phyloP scores from a whole-genome alignment of 2,113 vertebrate species.

The Heloderma charlesbogerti region DNA sequence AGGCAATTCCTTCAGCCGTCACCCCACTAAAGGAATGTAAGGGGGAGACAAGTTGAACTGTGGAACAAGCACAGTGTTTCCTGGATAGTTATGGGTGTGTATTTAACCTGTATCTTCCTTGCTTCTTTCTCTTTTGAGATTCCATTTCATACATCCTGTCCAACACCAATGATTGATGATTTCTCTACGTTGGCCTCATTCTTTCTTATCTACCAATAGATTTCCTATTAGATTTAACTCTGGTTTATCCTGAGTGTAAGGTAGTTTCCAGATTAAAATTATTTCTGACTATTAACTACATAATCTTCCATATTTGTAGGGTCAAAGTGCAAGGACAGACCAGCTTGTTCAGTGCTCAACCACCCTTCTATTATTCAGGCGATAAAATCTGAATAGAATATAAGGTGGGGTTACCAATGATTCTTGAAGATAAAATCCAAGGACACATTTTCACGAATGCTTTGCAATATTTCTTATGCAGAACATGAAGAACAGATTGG shows the following conservation, averaged over 20 bases:
- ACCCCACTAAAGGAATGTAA: neutral
- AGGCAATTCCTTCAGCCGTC: neutral
- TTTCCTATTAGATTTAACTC: neutral
- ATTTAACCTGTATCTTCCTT: neutral
- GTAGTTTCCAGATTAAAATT: neutral
- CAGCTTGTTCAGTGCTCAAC: neutral
- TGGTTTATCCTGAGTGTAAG: neutral
- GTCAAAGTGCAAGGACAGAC: rapidly evolving
- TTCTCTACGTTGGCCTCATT: neutral
- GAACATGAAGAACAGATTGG: neutral
- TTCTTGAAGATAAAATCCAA: neutral
- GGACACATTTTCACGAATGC: rapidly evolving
- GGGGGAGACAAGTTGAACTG: neutral
- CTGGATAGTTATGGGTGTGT: neutral
- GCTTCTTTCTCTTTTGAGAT: neutral
- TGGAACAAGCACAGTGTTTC: neutral
- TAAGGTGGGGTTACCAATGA: rapidly evolving
- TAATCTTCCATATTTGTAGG: neutral
- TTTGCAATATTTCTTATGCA: rapidly evolving
- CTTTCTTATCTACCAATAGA: neutral
- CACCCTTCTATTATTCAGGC: neutral
- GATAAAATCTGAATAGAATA: neutral
- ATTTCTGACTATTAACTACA: neutral
- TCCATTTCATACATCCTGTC: neutral
- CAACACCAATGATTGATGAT: neutral